Conservation (phyloP, 92 coral and sea anemone genomes). For the Zoanthus sociatus region DNA sequence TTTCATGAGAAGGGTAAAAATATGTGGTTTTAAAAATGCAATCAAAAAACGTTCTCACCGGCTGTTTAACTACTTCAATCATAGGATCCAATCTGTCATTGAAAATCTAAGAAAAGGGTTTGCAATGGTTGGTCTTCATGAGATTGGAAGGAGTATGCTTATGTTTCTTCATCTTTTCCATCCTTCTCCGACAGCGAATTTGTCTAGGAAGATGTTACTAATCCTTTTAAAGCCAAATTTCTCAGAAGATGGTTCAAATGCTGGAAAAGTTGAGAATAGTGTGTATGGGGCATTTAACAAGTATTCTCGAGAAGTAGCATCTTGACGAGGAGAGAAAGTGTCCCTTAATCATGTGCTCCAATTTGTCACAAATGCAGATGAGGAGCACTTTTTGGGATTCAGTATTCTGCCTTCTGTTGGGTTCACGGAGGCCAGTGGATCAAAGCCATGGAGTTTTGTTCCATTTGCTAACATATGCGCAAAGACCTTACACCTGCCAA, state of each 20-base stretch:
- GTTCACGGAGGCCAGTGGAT: not conserved
- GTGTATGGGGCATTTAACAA: not conserved
- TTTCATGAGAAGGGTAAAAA: no score
- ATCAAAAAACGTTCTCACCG: no score
- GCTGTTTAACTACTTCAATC: no score
- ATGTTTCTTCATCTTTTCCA: not conserved
- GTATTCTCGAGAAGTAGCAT: not conserved
- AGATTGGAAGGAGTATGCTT: not conserved
- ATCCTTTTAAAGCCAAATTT: not conserved
- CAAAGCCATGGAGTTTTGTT: slow-evolving; percentile 14
- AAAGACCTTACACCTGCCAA: slow-evolving; percentile 11
- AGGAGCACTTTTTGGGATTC: not conserved
- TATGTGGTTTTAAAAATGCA: no score
- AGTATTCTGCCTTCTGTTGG: not conserved
- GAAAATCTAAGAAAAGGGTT: no score
- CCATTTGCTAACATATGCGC: slow-evolving; percentile 38
- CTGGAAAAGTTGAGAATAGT: not conserved
- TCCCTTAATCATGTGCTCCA: not conserved
- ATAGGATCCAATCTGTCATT: no score
- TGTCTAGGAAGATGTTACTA: not conserved
- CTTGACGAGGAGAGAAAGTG: not conserved
- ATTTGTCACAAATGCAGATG: not conserved
- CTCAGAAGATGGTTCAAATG: not conserved
- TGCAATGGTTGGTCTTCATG: no score
- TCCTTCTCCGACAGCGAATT: not conserved